phyloP scores from a whole-genome alignment of 2,797 vertebrate genomes.

The Sciaenops ocellatus region DNA sequence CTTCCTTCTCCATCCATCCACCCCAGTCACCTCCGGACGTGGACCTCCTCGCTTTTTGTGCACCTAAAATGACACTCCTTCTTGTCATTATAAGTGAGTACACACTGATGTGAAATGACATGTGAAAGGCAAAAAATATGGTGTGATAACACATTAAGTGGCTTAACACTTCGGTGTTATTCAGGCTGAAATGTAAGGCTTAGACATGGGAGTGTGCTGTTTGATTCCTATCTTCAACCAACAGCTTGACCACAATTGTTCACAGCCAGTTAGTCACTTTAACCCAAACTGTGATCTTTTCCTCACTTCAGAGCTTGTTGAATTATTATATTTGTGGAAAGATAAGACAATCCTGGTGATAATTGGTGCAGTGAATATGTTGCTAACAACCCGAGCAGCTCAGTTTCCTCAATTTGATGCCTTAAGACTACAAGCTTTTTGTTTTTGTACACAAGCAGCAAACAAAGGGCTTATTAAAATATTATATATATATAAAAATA shows the following conservation, averaged over 20 bases:
- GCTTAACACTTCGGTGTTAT: too few relatives aligned
- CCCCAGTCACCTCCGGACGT: too few relatives aligned
- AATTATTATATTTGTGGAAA: neutral
- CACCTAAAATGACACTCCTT: too few relatives aligned
- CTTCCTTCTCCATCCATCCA: too few relatives aligned
- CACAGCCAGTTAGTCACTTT: too few relatives aligned
- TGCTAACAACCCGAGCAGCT: neutral
- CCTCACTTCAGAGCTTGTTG: neutral
- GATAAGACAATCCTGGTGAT: neutral
- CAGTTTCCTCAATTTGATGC: neutral
- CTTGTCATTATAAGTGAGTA: too few relatives aligned
- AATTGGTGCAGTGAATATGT: neutral
- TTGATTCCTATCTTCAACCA: neutral
- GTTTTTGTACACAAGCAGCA: neutral
- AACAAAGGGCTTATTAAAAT: neutral
- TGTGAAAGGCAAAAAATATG: too few relatives aligned
- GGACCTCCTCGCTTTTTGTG: too few relatives aligned
- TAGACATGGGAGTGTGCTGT: too few relatives aligned
- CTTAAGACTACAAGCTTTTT: neutral
- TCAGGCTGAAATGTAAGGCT: neutral
- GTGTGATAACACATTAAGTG: too few relatives aligned
- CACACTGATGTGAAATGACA: too few relatives aligned
- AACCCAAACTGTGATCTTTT: neutral
- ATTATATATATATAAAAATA: neutral
- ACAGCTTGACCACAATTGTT: neutral